Percentiles rank a stretch among this genome's conserved stretches.
phyloP scores from a whole-genome alignment of 1,140 invertebrate species.

The Pachypeltis micranthus region DNA sequence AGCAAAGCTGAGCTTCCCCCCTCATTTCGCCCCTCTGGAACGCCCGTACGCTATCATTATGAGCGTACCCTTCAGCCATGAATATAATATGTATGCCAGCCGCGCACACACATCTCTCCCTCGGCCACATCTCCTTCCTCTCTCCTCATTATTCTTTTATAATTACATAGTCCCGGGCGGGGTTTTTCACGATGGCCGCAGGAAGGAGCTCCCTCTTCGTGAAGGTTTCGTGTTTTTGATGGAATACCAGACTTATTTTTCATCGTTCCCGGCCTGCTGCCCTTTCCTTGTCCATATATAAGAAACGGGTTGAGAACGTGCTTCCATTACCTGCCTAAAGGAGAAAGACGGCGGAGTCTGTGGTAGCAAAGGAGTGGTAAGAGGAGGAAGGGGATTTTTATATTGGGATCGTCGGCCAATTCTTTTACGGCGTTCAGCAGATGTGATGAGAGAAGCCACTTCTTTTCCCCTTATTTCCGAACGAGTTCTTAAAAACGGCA shows the following conservation, averaged over 20 bases:
- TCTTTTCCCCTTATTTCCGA: too few relatives aligned
- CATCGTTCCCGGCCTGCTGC: neutral
- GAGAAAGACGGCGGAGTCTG: neutral
- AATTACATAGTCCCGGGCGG: neutral
- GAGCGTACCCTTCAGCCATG: neutral
- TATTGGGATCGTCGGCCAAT: too few relatives aligned
- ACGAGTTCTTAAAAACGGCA: too few relatives aligned
- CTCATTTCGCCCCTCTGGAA: neutral
- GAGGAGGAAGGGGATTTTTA: too few relatives aligned
- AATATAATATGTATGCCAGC: neutral
- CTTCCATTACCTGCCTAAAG: neutral
- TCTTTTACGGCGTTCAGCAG: too few relatives aligned
- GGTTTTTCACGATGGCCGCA: neutral
- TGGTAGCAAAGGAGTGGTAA: too few relatives aligned
- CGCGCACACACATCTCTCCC: neutral
- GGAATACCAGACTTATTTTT: neutral
- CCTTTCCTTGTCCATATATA: neutral
- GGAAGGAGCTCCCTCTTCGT: neutral
- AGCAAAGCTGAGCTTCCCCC: neutral
- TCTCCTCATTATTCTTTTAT: neutral
- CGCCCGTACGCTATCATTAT: neutral
- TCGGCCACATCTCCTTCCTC: too few relatives aligned
- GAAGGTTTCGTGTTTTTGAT: neutral
- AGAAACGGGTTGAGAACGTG: neutral
- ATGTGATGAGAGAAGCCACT: too few relatives aligned